Evolutionary conservation across 2,797 vertebrate genomes (phyloP).

Genomic region (Dermochelys coriacea): DNA sequence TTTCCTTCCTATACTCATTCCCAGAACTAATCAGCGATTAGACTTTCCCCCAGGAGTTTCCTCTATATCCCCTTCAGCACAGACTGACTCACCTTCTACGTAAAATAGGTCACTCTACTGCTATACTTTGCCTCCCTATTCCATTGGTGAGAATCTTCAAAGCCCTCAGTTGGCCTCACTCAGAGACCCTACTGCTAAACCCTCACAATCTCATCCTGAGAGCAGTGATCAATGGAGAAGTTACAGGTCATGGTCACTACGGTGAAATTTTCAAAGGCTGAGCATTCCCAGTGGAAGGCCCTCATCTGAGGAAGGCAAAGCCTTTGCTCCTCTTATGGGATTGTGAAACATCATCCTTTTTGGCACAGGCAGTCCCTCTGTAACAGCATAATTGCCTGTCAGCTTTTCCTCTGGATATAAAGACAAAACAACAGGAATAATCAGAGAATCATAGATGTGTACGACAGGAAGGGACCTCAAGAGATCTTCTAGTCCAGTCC

Average conservation of each 20-base stretch:
- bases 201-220: accelerated
- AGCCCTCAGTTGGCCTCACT: accelerated
- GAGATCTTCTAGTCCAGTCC: background rate
- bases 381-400: background rate
- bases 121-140: background rate
- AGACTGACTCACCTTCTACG: background rate
- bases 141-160: background rate
- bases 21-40: constrained; percentile 60
- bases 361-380: background rate
- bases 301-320: background rate
- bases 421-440: background rate
- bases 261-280: background rate
- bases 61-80: constrained; percentile 2
- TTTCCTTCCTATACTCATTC: constrained; percentile 86
- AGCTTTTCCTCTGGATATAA: background rate
- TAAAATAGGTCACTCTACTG: background rate
- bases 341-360: background rate
- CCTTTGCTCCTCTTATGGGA: background rate
- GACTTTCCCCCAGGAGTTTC: constrained; percentile 18
- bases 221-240: background rate
- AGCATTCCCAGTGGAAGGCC: background rate
- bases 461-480: background rate
- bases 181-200: background rate
- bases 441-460: background rate
- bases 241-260: background rate